Evolutionary conservation across 2,113 vertebrate species (phyloP).

Genomic region (Dasyornis broadbenti): DNA sequence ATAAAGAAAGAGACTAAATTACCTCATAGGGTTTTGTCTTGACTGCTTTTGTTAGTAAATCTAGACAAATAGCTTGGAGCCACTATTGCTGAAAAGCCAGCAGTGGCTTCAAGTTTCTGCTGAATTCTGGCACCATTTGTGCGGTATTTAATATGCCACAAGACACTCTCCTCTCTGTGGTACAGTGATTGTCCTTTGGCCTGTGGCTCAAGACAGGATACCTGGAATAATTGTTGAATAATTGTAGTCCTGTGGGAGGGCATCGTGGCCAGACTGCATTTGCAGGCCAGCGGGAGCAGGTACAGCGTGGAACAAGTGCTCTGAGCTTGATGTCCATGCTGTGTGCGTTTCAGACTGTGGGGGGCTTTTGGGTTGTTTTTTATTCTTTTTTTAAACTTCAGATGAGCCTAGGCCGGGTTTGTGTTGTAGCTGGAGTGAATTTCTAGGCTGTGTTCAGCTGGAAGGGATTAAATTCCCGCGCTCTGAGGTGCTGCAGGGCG

Average conservation of each 20-base stretch:
- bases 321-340: not conserved
- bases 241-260: no score
- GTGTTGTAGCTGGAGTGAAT: not conserved
- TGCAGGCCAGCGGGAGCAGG: not conserved
- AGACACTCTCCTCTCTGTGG: not conserved
- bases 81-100: not conserved
- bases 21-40: not conserved
- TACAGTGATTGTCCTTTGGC: not conserved
- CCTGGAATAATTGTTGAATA: not conserved
- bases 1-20: not conserved
- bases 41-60: not conserved
- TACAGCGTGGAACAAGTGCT: not conserved
- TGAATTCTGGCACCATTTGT: not conserved
- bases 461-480: rapidly evolving
- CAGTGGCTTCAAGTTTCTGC: not conserved
- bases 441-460: not conserved
- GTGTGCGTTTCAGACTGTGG: not conserved
- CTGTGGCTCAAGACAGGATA: not conserved
- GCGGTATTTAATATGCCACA: not conserved
- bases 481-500: not conserved
- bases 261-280: rapidly evolving
- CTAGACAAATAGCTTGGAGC: not conserved
- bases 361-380: not conserved
- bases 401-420: not conserved
- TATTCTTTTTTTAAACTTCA: not conserved